phyloP scores from a whole-genome alignment of 1,140 invertebrate species.

The Temnothorax longispinosus region DNA sequence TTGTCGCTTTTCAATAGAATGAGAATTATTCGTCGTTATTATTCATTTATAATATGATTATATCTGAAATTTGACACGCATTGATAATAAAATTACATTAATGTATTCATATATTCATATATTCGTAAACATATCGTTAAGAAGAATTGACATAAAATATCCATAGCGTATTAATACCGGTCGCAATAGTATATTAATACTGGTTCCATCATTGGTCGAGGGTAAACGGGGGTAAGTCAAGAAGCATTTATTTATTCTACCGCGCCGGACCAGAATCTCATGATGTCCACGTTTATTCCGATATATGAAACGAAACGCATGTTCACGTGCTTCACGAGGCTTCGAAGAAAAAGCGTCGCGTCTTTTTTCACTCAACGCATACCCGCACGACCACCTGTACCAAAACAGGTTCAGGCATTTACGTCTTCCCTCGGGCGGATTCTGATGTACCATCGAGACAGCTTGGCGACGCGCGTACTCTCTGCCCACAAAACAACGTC shows the following conservation, averaged over 20 bases:
- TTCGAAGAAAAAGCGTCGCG: constrained; percentile 29
- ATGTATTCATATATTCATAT: neutral
- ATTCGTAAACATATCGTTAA: constrained; percentile 1
- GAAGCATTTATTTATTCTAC: constrained; percentile 19
- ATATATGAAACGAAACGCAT: constrained; percentile 59
- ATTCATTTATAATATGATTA: constrained; percentile 8
- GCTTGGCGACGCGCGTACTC: constrained; percentile 66
- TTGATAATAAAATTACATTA: neutral
- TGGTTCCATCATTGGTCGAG: neutral
- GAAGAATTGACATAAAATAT: neutral
- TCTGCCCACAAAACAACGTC: constrained; percentile 25
- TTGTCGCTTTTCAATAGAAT: neutral
- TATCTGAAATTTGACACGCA: neutral
- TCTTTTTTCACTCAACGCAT: constrained; percentile 35
- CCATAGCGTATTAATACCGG: neutral
- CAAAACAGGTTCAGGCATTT: constrained; percentile 71
- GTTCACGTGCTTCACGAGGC: constrained; percentile 28
- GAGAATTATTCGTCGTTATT: neutral
- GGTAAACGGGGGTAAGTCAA: neutral
- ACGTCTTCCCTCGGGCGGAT: constrained; percentile 60
- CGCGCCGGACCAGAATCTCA: neutral
- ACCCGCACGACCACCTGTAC: constrained; percentile 64
- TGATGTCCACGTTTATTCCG: constrained; percentile 20
- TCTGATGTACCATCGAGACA: constrained; percentile 72
- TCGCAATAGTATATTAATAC: neutral